Evolutionary conservation across 2,888 invertebrate genomes (phyloP), one percentile per base, ranked within the genome.

Genomic region (Hetaerina titia): DNA sequence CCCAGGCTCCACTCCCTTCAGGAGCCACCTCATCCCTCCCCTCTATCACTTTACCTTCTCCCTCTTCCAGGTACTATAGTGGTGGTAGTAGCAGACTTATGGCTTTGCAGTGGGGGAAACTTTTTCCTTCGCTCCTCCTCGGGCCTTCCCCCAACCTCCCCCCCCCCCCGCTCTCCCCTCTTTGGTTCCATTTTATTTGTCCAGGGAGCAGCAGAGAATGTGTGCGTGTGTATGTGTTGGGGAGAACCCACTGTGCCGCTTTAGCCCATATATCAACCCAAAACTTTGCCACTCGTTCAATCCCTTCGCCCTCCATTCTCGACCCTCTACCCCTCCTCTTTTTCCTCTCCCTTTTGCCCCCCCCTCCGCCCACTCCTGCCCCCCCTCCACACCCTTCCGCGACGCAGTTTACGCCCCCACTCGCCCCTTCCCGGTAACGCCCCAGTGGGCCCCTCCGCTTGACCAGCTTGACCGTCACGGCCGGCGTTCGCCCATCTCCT

Each of bases 201-300:
- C 81, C 81, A 81, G 81, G 81, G 81, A 81, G 74, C 25, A n/a
- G 25, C 2, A 22, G 74, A 81, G 25, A 31, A 31, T 81, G 81
- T 81, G 81, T 15, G 81, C 31, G 15, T 81, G 74, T 81, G 81
- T 81, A 31, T 45, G 45, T 45, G 45, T 45, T 45, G 2, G 45
- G 31, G 81, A 31, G 81, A 31, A 81, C 81, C 81, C 81, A 31
- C 81, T 31, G 81, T 13, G 81, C 81, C 81, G 81, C 81, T 81
- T 31, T 31, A 31, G 81, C 81, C 64, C 92, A 92, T 92, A 92
- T 92, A 92, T 92, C 92, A 92, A 64, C 92, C 92, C 69, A 92
- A 92, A 92, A 92, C 92, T 92, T 92, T 92, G 69, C 92, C 63
- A 69, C 92, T 92, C 92, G 81, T 81, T 81, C 81, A 81, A 81